These are phyloP conservation scores for Cercopithecus mona DNA, from an alignment of 2,113 vertebrate species.

Conservation along the genomic window DNA sequence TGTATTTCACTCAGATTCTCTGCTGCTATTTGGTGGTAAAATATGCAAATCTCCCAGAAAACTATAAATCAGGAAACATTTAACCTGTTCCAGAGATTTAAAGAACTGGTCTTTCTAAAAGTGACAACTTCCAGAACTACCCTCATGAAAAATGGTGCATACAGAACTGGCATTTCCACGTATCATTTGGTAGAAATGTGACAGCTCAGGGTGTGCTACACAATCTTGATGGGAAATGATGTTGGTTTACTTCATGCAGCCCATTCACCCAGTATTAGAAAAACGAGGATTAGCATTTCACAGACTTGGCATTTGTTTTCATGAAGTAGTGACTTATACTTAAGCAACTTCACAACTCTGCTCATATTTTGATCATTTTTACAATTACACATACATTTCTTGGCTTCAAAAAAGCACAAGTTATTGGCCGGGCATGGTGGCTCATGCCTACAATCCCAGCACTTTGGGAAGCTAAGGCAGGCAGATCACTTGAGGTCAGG, in stretches of 20 bases:
- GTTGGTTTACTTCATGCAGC: neutral
- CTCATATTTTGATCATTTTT: neutral
- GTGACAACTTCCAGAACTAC: neutral
- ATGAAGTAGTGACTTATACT: neutral
- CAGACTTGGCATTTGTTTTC: neutral
- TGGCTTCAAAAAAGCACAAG: neutral
- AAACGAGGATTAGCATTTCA: neutral
- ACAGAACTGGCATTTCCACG: neutral
- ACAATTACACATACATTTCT: neutral
- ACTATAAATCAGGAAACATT: neutral
- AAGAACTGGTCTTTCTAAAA: slow-evolving; percentile 30
- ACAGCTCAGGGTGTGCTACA: neutral
- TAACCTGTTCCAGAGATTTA: slow-evolving; percentile 13
- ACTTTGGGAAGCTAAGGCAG: too few relatives aligned
- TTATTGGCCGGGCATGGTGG: too few relatives aligned
- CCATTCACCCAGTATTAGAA: neutral
- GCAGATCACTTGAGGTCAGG: too few relatives aligned
- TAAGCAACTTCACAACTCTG: neutral
- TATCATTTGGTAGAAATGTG: neutral
- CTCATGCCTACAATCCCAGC: too few relatives aligned
- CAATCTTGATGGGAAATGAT: neutral
- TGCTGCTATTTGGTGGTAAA: slow-evolving; percentile 43
- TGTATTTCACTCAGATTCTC: slow-evolving; percentile 31
- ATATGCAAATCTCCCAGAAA: slow-evolving; percentile 19
- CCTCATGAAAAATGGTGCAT: neutral